phyloP scores from a whole-genome alignment of 1,140 invertebrate species.

The Oncopeltus fasciatus region DNA sequence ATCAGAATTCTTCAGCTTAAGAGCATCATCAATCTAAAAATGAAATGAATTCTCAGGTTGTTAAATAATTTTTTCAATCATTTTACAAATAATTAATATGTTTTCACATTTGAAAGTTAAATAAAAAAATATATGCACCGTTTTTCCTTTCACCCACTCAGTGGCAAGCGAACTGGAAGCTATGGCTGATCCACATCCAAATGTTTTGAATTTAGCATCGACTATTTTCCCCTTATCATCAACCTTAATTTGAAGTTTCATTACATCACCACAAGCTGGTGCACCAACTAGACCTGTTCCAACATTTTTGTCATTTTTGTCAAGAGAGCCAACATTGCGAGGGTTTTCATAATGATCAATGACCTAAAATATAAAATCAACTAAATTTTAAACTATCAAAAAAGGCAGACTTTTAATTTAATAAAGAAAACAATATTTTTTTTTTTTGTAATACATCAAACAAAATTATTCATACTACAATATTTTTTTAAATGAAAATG shows the following conservation, averaged over 20 bases:
- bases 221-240: slow-evolving; percentile 94
- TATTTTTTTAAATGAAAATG: no score
- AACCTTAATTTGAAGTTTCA: slow-evolving; percentile 92
- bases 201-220: slow-evolving; percentile 99
- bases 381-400: no score
- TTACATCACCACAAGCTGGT: slow-evolving; percentile 98
- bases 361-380: slow-evolving; percentile 61
- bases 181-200: slow-evolving; percentile 98
- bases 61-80: slow-evolving; percentile 23
- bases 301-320: slow-evolving; percentile 87
- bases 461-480: no score
- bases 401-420: no score
- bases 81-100: not conserved
- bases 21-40: no score
- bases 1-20: slow-evolving; percentile 94
- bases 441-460: no score
- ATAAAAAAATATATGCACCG: no score
- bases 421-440: no score
- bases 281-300: slow-evolving; percentile 97
- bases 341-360: slow-evolving; percentile 99
- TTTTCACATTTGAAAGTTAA: no score
- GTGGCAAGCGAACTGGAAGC: slow-evolving; percentile 98
- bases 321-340: slow-evolving; percentile 91
- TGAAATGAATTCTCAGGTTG: slow-evolving; percentile 78
- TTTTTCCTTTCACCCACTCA: slow-evolving; percentile 99